phyloP scores from a whole-genome alignment of 2,888 invertebrate genomes.

The Trichogramma dendrolimi region DNA sequence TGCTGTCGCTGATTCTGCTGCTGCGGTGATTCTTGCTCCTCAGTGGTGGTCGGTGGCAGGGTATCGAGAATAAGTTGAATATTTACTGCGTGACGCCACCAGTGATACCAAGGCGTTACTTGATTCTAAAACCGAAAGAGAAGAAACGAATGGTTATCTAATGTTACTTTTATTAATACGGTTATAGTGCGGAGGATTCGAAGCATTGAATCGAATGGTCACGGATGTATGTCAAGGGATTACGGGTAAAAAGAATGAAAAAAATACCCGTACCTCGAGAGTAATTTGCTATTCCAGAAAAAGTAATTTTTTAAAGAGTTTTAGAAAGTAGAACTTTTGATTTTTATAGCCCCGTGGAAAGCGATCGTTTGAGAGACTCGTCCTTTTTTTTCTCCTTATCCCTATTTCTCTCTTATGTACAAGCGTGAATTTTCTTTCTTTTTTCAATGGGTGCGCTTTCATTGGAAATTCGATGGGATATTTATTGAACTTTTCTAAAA shows the following conservation, averaged over 20 bases:
- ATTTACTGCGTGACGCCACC: slow-evolving; percentile 65
- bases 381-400: neutral
- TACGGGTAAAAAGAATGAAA: too few relatives aligned
- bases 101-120: slow-evolving; percentile 66
- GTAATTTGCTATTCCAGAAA: slow-evolving; percentile 7
- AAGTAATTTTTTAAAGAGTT: slow-evolving; percentile 17
- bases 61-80: slow-evolving; percentile 60
- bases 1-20: neutral
- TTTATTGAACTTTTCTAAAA: slow-evolving; percentile 19
- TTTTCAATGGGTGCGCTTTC: neutral
- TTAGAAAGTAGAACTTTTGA: slow-evolving; percentile 15
- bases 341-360: slow-evolving; percentile 10
- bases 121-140: slow-evolving; percentile 54
- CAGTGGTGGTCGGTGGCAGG: slow-evolving; percentile 43
- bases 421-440: neutral
- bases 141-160: neutral
- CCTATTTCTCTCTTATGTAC: neutral
- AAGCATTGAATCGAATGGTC: too few relatives aligned
- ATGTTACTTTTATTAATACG: too few relatives aligned
- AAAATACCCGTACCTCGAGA: neutral
- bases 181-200: too few relatives aligned
- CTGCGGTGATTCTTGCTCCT: neutral
- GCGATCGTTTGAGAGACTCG: neutral
- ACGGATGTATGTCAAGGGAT: too few relatives aligned
- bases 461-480: slow-evolving; percentile 11